Evolutionary conservation across 2,797 vertebrate species (phyloP), one percentile per base, ranked within the genome.

Genomic region (Chiroxiphia lanceolata): DNA sequence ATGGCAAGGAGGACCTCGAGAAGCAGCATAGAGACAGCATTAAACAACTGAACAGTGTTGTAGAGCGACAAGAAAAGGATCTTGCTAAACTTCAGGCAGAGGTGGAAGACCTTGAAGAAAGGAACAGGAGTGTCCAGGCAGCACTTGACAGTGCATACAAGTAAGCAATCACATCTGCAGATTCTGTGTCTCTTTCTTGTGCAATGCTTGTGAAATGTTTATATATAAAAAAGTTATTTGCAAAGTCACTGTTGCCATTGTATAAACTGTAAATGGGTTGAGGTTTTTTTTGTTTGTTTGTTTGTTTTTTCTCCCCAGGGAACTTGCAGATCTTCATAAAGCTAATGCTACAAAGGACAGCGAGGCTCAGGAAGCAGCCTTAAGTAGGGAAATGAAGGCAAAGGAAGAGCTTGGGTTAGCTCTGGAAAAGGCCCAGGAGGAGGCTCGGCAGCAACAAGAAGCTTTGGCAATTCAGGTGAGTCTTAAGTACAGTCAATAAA

Each of bases 11-110:
- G 63, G 99, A 99, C 60, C 97, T 99, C 59, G 99, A 99, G 97
- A 99, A 98, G 90, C 99, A 99, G 83, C 99, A 99, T 93, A 98
- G 99, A 94, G 99, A 99, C 74, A 99, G 98, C 97, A 99, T 99
- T 96, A 99, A 98, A 97, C 99, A 99, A 91, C 98, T 99, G 53
- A 99, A 99, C 80, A 95, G 94, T 31, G 97, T 99, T 91, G 99
- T 99, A 51, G 99, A 99, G 95, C 97, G 97, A 23, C 99, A 99
- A 86, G 99, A 99, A 93, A 99, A 98, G 74, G 99, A 99, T 80
- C 96, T 99, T 87, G 96, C 95, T 93, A 97, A 97, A 72, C 96
- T 99, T 89, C 98, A 99, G 81, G 61, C 88, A 1, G 98, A 99
- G 71, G 83, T 97, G 14, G 98, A 99, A 54, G 99, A 99, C 65